Percentiles rank a stretch among this genome's conserved stretches.
These are phyloP conservation scores for Macquaria ambigua DNA, from an alignment of 2,113 vertebrate species.

Conservation along the genomic window DNA sequence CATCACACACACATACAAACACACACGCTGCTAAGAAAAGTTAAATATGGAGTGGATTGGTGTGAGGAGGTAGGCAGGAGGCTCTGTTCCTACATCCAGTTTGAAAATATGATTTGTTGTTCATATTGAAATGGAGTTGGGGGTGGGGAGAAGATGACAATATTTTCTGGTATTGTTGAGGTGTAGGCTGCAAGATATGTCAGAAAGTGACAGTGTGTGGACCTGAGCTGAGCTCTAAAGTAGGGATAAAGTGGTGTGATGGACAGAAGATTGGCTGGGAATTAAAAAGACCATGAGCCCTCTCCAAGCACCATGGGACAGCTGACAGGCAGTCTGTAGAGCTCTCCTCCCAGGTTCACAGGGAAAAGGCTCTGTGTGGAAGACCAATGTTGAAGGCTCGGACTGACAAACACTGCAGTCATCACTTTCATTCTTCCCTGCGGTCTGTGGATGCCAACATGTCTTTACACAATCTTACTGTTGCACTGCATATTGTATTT, in stretches of 20 bases:
- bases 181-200: slow-evolving; percentile 77
- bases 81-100: slow-evolving; percentile 52
- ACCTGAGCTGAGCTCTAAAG: slow-evolving; percentile 81
- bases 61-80: slow-evolving; percentile 34
- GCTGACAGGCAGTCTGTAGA: slow-evolving; percentile 76
- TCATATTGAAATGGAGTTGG: slow-evolving; percentile 49
- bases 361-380: slow-evolving; percentile 38
- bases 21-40: slow-evolving; percentile 19
- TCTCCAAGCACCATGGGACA: slow-evolving; percentile 74
- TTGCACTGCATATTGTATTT: not conserved
- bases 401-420: slow-evolving; percentile 50
- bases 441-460: slow-evolving; percentile 14
- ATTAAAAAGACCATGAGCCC: slow-evolving; percentile 81
- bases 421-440: slow-evolving; percentile 42
- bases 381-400: slow-evolving; percentile 45
- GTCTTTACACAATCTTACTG: slow-evolving; percentile 5
- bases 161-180: slow-evolving; percentile 73
- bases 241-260: slow-evolving; percentile 82
- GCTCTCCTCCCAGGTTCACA: slow-evolving; percentile 61
- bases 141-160: slow-evolving; percentile 71
- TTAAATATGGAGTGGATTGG: slow-evolving; percentile 28
- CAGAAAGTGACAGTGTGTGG: slow-evolving; percentile 82
- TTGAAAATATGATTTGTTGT: slow-evolving; percentile 68
- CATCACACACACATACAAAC: not conserved
- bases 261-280: slow-evolving; percentile 85